Percentiles rank a stretch among this genome's conserved stretches.
These are phyloP conservation scores for Criorhina ranunculi DNA, from an alignment of 2,888 invertebrate species.

Conservation along the genomic window DNA sequence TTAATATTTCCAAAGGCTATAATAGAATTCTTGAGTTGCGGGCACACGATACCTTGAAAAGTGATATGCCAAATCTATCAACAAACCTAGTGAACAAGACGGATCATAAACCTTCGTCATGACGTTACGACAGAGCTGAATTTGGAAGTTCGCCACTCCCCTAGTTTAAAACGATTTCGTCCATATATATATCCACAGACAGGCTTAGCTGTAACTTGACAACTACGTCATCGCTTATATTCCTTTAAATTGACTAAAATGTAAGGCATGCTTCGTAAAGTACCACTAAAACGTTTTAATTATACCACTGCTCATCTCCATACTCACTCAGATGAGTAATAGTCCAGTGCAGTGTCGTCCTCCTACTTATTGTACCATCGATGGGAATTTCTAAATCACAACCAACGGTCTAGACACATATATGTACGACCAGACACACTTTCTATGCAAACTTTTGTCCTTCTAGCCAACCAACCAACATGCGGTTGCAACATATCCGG, in stretches of 20 bases:
- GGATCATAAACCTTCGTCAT: too few species aligned
- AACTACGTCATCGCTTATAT: conserved; percentile 3
- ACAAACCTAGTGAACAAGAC: too few species aligned
- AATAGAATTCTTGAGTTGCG: too few species aligned
- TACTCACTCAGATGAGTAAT: conserved; percentile 9
- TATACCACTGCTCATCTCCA: not conserved
- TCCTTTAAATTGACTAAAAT: conserved; percentile 5
- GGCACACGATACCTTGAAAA: too few species aligned
- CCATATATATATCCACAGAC: too few species aligned
- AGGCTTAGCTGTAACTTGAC: too few species aligned
- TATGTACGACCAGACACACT: conserved; percentile 30
- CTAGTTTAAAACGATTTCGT: too few species aligned
- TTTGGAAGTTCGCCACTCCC: too few species aligned
- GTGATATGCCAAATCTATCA: too few species aligned
- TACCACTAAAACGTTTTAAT: not conserved
- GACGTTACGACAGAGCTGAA: too few species aligned
- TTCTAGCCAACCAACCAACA: conserved; percentile 30
- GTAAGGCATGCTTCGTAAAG: not conserved
- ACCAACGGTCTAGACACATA: conserved; percentile 57
- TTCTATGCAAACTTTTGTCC: conserved; percentile 31
- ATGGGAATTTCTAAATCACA: conserved; percentile 66
- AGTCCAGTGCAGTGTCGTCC: not conserved
- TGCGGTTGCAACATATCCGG: conserved; percentile 62
- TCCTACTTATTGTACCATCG: not conserved
- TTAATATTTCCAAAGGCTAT: too few species aligned